Percentiles rank a stretch among this genome's conserved stretches.
phyloP scores from a whole-genome alignment of 30 jellyfish, hydroid and myxozoan genomes.

The Hydractinia symbiolongicarpus region DNA sequence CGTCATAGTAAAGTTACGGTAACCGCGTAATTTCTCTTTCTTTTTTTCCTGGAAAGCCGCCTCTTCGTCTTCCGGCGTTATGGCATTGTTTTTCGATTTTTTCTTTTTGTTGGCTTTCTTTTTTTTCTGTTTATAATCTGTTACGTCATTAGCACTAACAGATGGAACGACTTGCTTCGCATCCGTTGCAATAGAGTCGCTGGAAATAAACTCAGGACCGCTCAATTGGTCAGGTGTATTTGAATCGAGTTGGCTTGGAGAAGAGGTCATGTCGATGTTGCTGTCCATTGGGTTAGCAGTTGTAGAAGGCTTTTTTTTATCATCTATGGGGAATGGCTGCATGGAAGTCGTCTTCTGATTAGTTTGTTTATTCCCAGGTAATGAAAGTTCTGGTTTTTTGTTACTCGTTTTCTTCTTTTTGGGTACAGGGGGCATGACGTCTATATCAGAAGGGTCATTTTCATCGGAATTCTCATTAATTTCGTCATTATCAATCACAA shows the following conservation, averaged over 20 bases:
- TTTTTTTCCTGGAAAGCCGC: background rate
- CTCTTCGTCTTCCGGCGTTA: background rate
- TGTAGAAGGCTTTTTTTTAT: no score
- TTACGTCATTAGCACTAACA: background rate
- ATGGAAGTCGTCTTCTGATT: no score
- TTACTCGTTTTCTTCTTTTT: background rate
- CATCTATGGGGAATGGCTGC: no score
- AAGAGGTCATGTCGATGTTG: no score
- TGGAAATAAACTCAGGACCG: no score
- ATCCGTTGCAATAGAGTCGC: no score
- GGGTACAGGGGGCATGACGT: no score
- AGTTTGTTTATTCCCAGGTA: no score
- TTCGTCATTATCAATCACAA: background rate
- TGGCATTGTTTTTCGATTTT: background rate
- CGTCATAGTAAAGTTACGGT: constrained; percentile 30
- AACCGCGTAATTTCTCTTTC: background rate
- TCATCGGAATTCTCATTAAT: background rate
- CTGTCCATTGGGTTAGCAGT: no score
- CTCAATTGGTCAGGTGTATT: no score
- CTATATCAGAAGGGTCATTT: background rate
- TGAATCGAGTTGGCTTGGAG: no score
- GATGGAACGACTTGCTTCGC: no score
- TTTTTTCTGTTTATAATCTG: background rate
- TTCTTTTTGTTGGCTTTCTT: background rate
- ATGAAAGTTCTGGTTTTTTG: background rate